A percentile compares a stretch with the other conserved stretches of the same genome.
Evolutionary conservation across 2,113 vertebrate species (phyloP).

Genomic region (Euleptes europaea): DNA sequence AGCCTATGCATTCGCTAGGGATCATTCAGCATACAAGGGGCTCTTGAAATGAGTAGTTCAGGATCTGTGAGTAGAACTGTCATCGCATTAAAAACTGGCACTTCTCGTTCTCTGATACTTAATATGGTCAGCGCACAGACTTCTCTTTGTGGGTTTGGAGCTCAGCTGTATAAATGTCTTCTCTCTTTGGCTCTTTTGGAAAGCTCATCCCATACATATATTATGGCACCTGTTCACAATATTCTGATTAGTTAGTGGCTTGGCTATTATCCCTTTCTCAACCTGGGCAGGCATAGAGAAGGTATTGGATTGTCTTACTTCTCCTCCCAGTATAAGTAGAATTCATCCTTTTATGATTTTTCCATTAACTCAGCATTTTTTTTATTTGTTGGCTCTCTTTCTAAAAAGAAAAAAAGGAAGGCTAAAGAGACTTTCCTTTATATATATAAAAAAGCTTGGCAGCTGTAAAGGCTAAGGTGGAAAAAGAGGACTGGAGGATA

Average conservation of each 20-base stretch:
- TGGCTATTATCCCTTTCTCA: constrained; percentile 44
- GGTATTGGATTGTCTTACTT: constrained; percentile 33
- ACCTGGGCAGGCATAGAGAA: constrained; percentile 31
- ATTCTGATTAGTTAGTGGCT: constrained; percentile 47
- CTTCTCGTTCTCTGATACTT: not conserved
- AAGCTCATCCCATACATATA: constrained; percentile 20
- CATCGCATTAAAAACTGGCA: not conserved
- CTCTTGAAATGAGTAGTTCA: not conserved
- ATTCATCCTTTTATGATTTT: constrained; percentile 28
- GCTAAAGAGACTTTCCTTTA: not conserved
- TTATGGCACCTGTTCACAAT: constrained; percentile 58
- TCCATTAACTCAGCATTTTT: not conserved
- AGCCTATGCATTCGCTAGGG: not conserved
- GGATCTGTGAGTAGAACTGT: not conserved
- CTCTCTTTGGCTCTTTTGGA: constrained; percentile 2
- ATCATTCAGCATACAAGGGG: not conserved
- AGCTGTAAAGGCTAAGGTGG: not conserved
- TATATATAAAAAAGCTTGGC: not conserved
- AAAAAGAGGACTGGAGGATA: constrained; percentile 6
- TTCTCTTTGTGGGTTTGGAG: constrained; percentile 30
- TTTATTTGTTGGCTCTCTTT: constrained; percentile 24
- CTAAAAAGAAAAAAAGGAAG: not conserved
- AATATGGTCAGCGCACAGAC: not conserved
- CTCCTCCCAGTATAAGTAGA: constrained; percentile 20
- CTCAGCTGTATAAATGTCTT: constrained; percentile 34